phyloP scores from a whole-genome alignment of 2,113 vertebrate species.

The Notarius lentiginosus region DNA sequence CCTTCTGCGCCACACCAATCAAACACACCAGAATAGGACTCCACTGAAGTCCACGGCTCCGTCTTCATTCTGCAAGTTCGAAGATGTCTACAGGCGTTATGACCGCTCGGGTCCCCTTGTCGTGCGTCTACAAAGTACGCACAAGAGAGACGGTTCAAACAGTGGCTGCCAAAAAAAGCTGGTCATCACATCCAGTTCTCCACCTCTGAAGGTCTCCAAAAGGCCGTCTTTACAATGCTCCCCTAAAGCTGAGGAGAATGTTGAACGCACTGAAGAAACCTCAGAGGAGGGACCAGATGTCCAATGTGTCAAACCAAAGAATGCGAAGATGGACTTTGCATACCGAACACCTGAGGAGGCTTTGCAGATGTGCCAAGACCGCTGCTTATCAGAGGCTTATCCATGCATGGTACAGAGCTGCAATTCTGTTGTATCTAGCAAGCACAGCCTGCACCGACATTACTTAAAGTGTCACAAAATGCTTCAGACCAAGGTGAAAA shows the following conservation, averaged over 20 bases:
- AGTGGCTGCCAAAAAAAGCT: constrained; percentile 77
- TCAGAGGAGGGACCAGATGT: neutral
- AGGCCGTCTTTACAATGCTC: constrained; percentile 44
- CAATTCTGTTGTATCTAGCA: constrained; percentile 84
- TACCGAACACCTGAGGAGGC: constrained; percentile 83
- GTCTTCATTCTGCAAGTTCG: constrained; percentile 81
- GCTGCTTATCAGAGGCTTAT: constrained; percentile 78
- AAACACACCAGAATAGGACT: constrained; percentile 56
- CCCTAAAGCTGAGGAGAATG: constrained; percentile 42
- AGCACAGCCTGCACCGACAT: constrained; percentile 85
- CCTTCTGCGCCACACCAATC: constrained; percentile 81
- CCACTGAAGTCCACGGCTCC: constrained; percentile 52
- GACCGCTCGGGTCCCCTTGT: constrained; percentile 81
- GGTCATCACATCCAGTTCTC: constrained; percentile 58
- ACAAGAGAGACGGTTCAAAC: constrained; percentile 67
- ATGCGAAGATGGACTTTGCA: constrained; percentile 18
- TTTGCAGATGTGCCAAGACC: constrained; percentile 91
- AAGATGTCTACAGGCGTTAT: constrained; percentile 82
- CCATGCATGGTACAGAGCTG: constrained; percentile 95
- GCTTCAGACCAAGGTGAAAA: constrained; percentile 66
- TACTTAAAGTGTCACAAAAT: constrained; percentile 84
- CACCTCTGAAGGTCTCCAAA: constrained; percentile 53
- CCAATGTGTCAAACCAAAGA: neutral
- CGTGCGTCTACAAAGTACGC: constrained; percentile 73
- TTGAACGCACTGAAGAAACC: constrained; percentile 29